Percentiles rank a stretch among this genome's conserved stretches.
These are phyloP conservation scores for Sympetrum striolatum DNA, from an alignment of 2,888 invertebrate species.

Conservation along the genomic window DNA sequence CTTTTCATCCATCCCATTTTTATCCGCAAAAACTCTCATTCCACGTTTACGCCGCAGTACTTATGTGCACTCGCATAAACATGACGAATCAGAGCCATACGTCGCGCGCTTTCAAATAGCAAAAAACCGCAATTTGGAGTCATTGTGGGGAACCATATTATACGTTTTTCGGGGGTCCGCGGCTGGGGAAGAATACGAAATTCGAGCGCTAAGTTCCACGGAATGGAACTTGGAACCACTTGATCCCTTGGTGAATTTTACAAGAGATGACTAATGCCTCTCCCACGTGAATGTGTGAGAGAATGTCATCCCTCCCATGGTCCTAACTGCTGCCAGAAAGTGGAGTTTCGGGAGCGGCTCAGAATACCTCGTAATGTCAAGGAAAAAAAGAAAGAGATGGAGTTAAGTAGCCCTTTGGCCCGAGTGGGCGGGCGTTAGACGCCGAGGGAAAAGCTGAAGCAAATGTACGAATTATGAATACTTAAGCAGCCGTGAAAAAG, in stretches of 20 bases:
- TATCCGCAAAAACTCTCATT: not conserved
- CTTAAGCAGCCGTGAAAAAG: not conserved
- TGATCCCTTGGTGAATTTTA: not conserved
- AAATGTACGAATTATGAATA: not conserved
- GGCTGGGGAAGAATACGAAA: not conserved
- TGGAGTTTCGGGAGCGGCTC: not conserved
- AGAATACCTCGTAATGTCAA: not conserved
- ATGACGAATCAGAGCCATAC: not conserved
- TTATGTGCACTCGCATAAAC: not conserved
- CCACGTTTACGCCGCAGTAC: too few relatives aligned
- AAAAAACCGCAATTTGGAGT: not conserved
- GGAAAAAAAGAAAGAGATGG: not conserved
- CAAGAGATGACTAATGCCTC: not conserved
- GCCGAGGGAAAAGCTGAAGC: not conserved
- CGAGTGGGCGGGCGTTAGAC: not conserved
- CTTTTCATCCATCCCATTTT: too few relatives aligned
- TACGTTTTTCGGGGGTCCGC: not conserved
- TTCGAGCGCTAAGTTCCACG: not conserved
- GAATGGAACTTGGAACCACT: not conserved
- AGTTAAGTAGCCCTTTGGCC: not conserved
- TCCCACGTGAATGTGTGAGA: not conserved
- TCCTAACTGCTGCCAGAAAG: not conserved
- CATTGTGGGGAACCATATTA: not conserved
- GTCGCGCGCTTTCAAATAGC: not conserved
- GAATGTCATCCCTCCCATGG: not conserved